Evolutionary conservation across 2,113 vertebrate species (phyloP), one percentile per base, ranked within the genome.

Genomic region (Zosterops hypoxanthus): DNA sequence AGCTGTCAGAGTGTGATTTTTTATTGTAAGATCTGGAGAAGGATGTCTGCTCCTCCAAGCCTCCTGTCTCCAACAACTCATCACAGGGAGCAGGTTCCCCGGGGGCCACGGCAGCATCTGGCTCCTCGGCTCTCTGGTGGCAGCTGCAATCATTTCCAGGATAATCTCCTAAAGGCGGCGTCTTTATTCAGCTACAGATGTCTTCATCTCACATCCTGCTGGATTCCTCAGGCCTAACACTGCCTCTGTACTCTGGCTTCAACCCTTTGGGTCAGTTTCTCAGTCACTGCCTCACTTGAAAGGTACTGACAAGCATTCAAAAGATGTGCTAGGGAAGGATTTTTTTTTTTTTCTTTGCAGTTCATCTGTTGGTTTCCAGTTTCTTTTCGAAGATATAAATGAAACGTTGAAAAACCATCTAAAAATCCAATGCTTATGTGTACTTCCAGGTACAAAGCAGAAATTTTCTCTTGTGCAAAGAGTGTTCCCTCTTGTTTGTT

Each of bases 131-230:
- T 96, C 95, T 95, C 95, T 92, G 93, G 90, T 93, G 96, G 95
- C 90, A 96, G 92, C 94, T 92, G 93, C 94, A 97, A 97, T 96
- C 82, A 96, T 96, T 96, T 92, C 50, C 90, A 82, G 94, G 88
- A 94, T 96, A 94, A 97, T 96, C 94, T 97, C 95, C 92, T 96
- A 94, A 96, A 96, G 94, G 93, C 82, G 11, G 85, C 26, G 1
- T 88, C 95, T 96, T 93, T 93, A 96, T 96, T 96, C 95, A 92
- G 94, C 92, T 97, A 97, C 96, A 95, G 95, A 97, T 96, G 95
- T 97, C 95, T 97, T 97, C 86, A 95, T 96, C 69, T 92, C 26
- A 60, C 79, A 95, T 96, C 93, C 95, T 94, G 88, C n/a, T 95
- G 88, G 92, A 97, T 97, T 96, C 93, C 94, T 96, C 85, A 86